A percentile compares a stretch with the other conserved stretches of the same genome.
Conservation (phyloP, 2,797 vertebrate species). For the Vespertilio murinus region DNA sequence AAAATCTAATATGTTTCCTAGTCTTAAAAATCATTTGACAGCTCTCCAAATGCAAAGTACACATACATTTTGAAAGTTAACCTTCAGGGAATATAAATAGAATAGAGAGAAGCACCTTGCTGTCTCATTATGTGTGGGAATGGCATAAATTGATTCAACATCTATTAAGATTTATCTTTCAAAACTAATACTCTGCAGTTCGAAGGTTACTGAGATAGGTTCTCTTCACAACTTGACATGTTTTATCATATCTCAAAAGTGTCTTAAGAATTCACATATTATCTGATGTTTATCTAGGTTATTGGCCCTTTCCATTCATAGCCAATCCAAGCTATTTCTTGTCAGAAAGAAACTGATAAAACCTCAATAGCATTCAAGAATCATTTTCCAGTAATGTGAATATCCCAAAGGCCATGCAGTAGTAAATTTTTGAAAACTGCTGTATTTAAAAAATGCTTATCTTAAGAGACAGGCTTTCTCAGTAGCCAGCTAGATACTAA, state of each 20-base stretch:
- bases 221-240: conserved; percentile 60
- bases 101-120: conserved; percentile 63
- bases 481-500: not conserved
- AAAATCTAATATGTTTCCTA: conserved; percentile 71
- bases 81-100: conserved; percentile 69
- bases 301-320: conserved; percentile 69
- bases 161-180: conserved; percentile 78
- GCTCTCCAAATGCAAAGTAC: conserved; percentile 70
- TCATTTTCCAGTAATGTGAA: conserved; percentile 47
- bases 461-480: conserved; percentile 47
- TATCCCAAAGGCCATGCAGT: not conserved
- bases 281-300: conserved; percentile 68
- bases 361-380: conserved; percentile 64
- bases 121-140: conserved; percentile 65
- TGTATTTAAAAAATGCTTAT: not conserved
- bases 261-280: conserved; percentile 71
- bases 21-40: conserved; percentile 71
- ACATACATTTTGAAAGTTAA: conserved; percentile 66
- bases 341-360: conserved; percentile 64
- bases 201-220: conserved; percentile 70
- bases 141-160: conserved; percentile 73
- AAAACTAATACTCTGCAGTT: conserved; percentile 73
- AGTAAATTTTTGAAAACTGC: conserved; percentile 55
- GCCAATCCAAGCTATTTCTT: conserved; percentile 62
- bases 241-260: conserved; percentile 74